phyloP scores from a whole-genome alignment of 2,113 vertebrate species.

The Atherinomorus stipes region DNA sequence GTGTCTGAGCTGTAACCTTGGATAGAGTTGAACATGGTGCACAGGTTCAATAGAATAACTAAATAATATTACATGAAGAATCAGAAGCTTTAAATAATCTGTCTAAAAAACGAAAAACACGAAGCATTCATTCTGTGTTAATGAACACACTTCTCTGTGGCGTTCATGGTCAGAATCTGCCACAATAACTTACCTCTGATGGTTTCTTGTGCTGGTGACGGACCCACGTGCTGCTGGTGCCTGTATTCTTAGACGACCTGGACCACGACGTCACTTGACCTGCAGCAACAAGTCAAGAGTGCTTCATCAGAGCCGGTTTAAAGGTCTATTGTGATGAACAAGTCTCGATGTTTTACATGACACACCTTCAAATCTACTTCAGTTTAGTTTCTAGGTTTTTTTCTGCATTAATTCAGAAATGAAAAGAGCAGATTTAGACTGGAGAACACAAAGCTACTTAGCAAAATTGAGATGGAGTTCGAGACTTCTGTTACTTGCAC shows the following conservation, averaged over 20 bases:
- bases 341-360: conserved; percentile 21
- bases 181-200: conserved; percentile 87
- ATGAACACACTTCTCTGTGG: conserved; percentile 18
- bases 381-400: conserved; percentile 6
- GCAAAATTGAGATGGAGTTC: conserved; percentile 13
- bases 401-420: conserved; percentile 5
- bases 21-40: too few relatives aligned
- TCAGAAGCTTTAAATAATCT: background rate
- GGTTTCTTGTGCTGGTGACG: conserved; percentile 95
- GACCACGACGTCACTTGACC: conserved; percentile 92
- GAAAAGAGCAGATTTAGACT: conserved; percentile 19
- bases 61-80: background rate
- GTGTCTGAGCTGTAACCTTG: too few relatives aligned
- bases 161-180: background rate
- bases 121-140: background rate
- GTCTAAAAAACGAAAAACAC: too few relatives aligned
- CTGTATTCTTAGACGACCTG: conserved; percentile 88
- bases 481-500: conserved; percentile 19
- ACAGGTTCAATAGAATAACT: background rate
- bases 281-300: conserved; percentile 62
- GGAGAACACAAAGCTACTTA: conserved; percentile 11
- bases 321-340: conserved; percentile 34
- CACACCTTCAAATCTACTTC: background rate
- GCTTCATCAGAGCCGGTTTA: conserved; percentile 28
- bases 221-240: conserved; percentile 91